Evolutionary conservation across 2,797 vertebrate genomes (phyloP), one percentile per base, ranked within the genome.

Genomic region (Enteromius afrohamiltoni): DNA sequence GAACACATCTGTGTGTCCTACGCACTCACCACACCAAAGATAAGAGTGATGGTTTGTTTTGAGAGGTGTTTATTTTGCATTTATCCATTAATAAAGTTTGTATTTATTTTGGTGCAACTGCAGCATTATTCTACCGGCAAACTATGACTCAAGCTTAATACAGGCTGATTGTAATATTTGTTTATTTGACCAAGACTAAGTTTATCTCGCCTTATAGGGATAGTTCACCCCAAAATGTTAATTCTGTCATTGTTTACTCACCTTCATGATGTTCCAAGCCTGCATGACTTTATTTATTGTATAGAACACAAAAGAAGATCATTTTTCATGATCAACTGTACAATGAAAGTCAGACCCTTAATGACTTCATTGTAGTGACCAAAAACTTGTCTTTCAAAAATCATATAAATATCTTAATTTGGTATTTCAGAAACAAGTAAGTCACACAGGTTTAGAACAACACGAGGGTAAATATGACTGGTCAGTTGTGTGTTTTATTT

Each of bases 1-100:
- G 70, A 69, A 76, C 80, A 80, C 79, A 87, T 82, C 83, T 87
- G 82, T 80, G 85, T 80, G 77, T 79, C 60, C 84, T 74, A 75
- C 29, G 9, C 58, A 49, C 42, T 65, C 21, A 51, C 29, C 55
- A 34, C 40, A 40, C 21, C 0, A 34, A 8, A 62, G 9, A 37
- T 13, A 49, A 78, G 40, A 64, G 34, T 77, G 60, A n/a, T 9
- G 9, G 17, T 51, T 76, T n/a, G 53, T 49, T 68, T 37, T 62
- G 62, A 85, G 55, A 60, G n/a, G n/a, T 47, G 65, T 60, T 74
- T 51, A 68, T 70, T 69, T 58, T 55, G n/a, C 53, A 40, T n/a
- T 60, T 17, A 23, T 34, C 71, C 19, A 19, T 55, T 75, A 21
- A 55, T 75, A 37, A 55, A 53, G 5, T 49, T 71, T 49, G 9